Conservation (phyloP, 2,113 vertebrate genomes). For the Oenanthe oenanthe region DNA sequence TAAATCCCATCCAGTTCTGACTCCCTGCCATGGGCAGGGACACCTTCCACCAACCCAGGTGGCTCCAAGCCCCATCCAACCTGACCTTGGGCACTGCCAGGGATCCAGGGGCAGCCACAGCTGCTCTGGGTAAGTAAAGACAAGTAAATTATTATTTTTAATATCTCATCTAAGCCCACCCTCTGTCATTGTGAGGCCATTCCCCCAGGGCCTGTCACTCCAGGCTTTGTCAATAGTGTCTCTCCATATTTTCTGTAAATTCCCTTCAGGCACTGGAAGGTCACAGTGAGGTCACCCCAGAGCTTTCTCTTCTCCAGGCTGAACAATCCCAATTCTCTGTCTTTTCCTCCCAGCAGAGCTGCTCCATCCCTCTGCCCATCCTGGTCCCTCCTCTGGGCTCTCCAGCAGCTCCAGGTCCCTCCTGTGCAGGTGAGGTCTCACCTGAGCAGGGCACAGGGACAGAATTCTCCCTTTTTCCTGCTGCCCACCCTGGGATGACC, state of each 20-base stretch:
- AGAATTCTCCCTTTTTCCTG: neutral
- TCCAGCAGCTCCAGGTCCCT: neutral
- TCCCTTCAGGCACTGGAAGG: neutral
- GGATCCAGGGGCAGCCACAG: neutral
- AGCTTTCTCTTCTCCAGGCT: neutral
- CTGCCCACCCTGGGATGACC: neutral
- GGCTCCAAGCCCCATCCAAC: accelerated
- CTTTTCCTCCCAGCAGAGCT: neutral
- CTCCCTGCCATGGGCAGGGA: no score
- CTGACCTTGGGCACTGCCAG: neutral
- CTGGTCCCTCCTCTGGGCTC: neutral
- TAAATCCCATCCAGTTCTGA: accelerated
- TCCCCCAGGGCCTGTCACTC: neutral
- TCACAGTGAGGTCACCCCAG: accelerated
- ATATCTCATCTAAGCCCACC: neutral
- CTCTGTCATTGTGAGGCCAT: neutral
- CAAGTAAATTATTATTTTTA: neutral
- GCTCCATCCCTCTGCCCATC: neutral
- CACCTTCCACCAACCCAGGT: accelerated
- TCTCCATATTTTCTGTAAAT: neutral
- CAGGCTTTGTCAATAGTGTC: neutral
- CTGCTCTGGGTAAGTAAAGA: neutral
- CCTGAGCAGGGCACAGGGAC: neutral
- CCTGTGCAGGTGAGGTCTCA: neutral
- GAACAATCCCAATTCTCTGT: accelerated